Evolutionary conservation across 1,140 invertebrate species (phyloP), one percentile per base, ranked within the genome.

Genomic region (Pseudomyrmex concolor): DNA sequence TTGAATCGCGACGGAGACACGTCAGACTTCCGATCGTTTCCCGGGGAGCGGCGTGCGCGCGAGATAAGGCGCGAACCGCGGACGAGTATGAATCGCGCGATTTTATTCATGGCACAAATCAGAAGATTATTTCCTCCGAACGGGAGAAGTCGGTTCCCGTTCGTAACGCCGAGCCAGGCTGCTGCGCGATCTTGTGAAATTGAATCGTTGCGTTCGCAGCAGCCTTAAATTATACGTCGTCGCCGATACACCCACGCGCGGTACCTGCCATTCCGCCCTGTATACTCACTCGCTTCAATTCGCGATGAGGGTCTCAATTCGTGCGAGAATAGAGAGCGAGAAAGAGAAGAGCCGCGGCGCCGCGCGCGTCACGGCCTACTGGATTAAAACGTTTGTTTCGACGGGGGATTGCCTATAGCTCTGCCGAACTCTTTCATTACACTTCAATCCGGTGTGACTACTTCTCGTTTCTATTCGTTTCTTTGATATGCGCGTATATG

Each of bases 171-270:
- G 77, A 55, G 50, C 86, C 62, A 34, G 67, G 43, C 63, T 82
- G 84, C 85, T 81, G 67, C 86, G 70, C 70, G 86, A 59, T 87
- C 89, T 87, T 68, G 88, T 84, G 87, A 90, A 90, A 91, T 91
- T 91, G 89, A 91, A 90, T 90, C 90, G 89, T 90, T 87, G 84
- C 84, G 54, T 83, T 74, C 85, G 76, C 81, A 82, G 85, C 81
- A 85, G 85, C 74, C 88, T 91, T 91, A 89, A 91, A 90, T 91
- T 91, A 91, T 87, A 86, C 89, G 89, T 89, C 90, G 86, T 89
- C 90, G 85, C 80, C 74, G 63, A 86, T 34, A 34, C 90, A 89
- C 88, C 89, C 89, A 90, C 89, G 86, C 86, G 25, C 81, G 59
- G 66, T 62, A 82, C 73, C 45, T 84, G 85, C 86, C 51, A 76